A percentile compares a stretch with the other conserved stretches of the same genome.
phyloP scores from a whole-genome alignment of 92 coral and sea anemone genomes.

The Ricordea florida region DNA sequence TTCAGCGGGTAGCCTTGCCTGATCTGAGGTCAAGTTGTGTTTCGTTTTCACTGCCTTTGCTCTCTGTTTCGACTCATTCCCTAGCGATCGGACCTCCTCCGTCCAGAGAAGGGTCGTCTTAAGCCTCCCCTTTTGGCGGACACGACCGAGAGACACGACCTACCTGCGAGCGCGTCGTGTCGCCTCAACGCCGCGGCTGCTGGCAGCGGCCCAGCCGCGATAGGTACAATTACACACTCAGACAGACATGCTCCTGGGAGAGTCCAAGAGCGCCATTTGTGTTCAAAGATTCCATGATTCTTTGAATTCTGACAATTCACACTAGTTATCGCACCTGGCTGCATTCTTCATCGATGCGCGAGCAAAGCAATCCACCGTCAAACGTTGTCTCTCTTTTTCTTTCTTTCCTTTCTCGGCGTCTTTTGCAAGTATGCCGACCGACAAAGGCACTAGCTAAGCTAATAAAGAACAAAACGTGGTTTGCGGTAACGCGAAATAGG shows the following conservation, averaged over 20 bases:
- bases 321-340: conserved; percentile 60
- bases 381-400: conserved; percentile 17
- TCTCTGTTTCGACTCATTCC: too few relatives aligned
- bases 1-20: conserved; percentile 64
- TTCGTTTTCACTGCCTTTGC: background rate
- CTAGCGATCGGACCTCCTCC: background rate
- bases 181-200: conserved; percentile 43
- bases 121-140: conserved; percentile 8
- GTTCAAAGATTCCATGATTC: conserved; percentile 62
- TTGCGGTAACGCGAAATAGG: too few relatives aligned
- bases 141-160: conserved; percentile 17
- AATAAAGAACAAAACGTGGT: too few relatives aligned
- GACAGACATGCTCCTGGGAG: conserved; percentile 68
- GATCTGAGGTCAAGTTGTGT: conserved; percentile 62
- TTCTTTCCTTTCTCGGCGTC: background rate
- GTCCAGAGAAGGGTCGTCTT: background rate
- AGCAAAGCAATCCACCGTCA: conserved; percentile 24
- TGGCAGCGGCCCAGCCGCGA: background rate
- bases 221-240: conserved; percentile 45
- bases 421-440: too few relatives aligned
- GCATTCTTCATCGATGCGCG: conserved; percentile 59
- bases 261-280: conserved; percentile 71
- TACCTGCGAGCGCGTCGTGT: background rate
- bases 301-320: conserved; percentile 63
- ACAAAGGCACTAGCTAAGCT: too few relatives aligned